Percentiles rank a stretch among this genome's conserved stretches.
Evolutionary conservation across 2,113 vertebrate genomes (phyloP).

Genomic region (Menidia beryllina): DNA sequence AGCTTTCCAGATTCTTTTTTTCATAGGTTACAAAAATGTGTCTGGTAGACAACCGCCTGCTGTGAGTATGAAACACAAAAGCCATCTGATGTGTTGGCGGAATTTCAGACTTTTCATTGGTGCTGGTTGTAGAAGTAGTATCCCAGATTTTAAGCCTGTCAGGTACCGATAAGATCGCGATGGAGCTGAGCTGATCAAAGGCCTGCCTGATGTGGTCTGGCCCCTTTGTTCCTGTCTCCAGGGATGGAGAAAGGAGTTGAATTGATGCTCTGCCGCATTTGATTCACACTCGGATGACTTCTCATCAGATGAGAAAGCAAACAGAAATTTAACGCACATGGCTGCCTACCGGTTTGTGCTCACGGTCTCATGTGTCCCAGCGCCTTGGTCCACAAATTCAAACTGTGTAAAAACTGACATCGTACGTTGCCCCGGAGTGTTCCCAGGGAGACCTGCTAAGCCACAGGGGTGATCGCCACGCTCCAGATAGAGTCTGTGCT

Average conservation of each 20-base stretch:
- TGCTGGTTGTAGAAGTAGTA: conserved; percentile 18
- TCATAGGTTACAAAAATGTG: not conserved
- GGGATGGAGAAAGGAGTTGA: conserved; percentile 31
- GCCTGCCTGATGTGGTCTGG: conserved; percentile 63
- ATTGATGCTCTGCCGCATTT: conserved; percentile 39
- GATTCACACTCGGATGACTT: conserved; percentile 38
- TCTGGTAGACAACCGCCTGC: not conserved
- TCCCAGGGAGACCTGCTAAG: conserved; percentile 31
- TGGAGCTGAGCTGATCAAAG: conserved; percentile 71
- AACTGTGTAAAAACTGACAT: conserved; percentile 14
- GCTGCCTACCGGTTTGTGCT: not conserved
- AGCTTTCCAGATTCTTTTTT: not conserved
- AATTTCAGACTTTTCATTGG: conserved; percentile 19
- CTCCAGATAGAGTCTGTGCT: conserved; percentile 69
- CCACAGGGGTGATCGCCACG: conserved; percentile 49
- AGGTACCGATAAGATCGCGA: conserved; percentile 66
- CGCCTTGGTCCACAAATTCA: not conserved
- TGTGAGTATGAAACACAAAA: conserved; percentile 10
- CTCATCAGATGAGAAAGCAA: conserved; percentile 45
- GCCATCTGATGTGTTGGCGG: not conserved
- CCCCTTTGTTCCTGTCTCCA: conserved; percentile 72
- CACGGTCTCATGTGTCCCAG: not conserved
- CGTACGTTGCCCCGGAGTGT: not conserved
- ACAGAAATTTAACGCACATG: conserved; percentile 15
- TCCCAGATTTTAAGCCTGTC: conserved; percentile 44